Base-by-base conservation (phyloP, 2,888 invertebrate species). In the Schrankia costaestrigalis region DNA sequence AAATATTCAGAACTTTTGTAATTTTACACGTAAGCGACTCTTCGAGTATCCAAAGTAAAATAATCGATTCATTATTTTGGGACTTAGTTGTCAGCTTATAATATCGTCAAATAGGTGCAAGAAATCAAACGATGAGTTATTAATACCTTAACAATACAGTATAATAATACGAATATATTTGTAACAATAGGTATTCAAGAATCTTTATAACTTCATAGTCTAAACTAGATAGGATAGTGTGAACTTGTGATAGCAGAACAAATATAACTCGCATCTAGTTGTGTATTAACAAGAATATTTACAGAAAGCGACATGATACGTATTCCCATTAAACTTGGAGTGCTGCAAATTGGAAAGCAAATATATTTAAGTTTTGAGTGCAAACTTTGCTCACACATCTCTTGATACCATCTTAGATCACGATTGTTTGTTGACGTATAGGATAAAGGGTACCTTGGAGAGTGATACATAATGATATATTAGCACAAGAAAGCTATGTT, bases 401-500 rank as follows among this genome's bases (percentile, higher is more conserved):
- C 10, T 19, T 43, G 11, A 12, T 41, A 49, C 41, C 37, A 50
- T 33, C 62, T 51, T 55, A 46, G 48, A 72, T 69, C 77, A 76
- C 71, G 75, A 65, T 57, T 75, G 74, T 77, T 81, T 76, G 61
- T 63, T 26, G 44, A 66, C 43, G 44, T 57, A 51, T 46, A 43
- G 49, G 55, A 57, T 56, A 51, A 55, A 58, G 58, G 61, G 51
- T 48, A 26, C 40, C 32, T 35, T 35, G 26, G 56, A 41, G 49
- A 64, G 66, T 63, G 59, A 56, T 56, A 42, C 44, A 44, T 37
- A 53, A 46, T 52, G 55, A 61, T 61, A 63, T 63, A 73, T 67
- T 63, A 64, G 23, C 12, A 24, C 23, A 36, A 11, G 27, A 23
- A 35, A 42, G 45, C 51, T 31, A 47, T 39, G 36, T 38, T 50